Percentiles rank a stretch among this genome's conserved stretches.
phyloP scores from a whole-genome alignment of 2,797 vertebrate genomes.

The Nyctalus aviator region DNA sequence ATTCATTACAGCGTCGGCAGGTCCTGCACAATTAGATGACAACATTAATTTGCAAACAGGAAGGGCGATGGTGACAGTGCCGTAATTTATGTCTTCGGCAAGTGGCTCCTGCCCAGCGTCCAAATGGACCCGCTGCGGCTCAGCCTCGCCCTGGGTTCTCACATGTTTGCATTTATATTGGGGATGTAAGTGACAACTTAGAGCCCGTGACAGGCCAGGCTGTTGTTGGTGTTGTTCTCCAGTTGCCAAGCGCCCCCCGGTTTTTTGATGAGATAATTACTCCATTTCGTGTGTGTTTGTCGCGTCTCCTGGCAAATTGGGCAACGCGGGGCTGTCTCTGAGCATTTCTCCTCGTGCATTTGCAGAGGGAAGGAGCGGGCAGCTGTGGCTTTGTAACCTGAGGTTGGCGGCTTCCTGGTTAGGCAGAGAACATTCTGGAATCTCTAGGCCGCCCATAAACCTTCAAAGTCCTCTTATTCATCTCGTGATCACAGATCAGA shows the following conservation, averaged over 20 bases:
- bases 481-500: neutral
- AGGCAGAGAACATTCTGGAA: constrained; percentile 63
- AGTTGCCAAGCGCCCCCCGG: constrained; percentile 5
- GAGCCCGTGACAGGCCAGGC: constrained; percentile 61
- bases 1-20: constrained; percentile 86
- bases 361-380: constrained; percentile 41
- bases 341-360: neutral
- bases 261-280: constrained; percentile 74
- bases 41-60: constrained; percentile 87
- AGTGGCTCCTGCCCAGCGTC: constrained; percentile 81
- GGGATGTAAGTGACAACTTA: constrained; percentile 77
- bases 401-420: neutral
- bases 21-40: constrained; percentile 87
- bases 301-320: constrained; percentile 56
- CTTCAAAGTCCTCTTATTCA: neutral
- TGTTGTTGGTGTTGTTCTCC: constrained; percentile 63
- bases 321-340: neutral
- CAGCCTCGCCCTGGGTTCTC: constrained; percentile 73
- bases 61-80: constrained; percentile 85
- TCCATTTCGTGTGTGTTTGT: constrained; percentile 61
- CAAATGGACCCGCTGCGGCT: constrained; percentile 79
- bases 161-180: constrained; percentile 82
- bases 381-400: constrained; percentile 52
- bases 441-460: neutral
- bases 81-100: constrained; percentile 87